These are phyloP conservation scores for Drosophila nigrodunni DNA, from an alignment of 1,140 invertebrate species.

Conservation along the genomic window DNA sequence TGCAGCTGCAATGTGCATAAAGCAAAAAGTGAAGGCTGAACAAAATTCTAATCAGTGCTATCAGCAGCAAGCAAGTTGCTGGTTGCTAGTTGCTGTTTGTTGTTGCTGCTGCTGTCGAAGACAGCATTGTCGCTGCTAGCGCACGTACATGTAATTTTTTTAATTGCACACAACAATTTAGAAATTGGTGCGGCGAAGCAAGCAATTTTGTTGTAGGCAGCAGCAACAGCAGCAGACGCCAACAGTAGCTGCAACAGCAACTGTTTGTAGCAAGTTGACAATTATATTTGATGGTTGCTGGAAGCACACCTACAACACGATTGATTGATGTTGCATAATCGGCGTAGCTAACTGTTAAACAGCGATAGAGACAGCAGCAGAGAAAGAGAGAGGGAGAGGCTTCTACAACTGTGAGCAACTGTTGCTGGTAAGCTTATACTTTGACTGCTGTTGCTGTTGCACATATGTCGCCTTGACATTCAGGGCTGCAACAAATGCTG, in stretches of 20 bases:
- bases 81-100: constrained; percentile 17
- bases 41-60: constrained; percentile 71
- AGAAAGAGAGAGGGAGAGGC: background rate
- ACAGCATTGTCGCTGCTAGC: constrained; percentile 51
- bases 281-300: constrained; percentile 37
- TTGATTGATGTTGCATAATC: constrained; percentile 40
- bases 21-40: constrained; percentile 56
- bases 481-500: constrained; percentile 55
- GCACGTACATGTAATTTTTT: constrained; percentile 79
- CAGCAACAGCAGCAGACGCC: constrained; percentile 12
- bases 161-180: constrained; percentile 71
- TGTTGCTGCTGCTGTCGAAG: constrained; percentile 23
- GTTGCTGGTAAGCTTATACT: constrained; percentile 67
- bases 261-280: constrained; percentile 26
- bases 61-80: constrained; percentile 38
- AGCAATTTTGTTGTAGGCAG: constrained; percentile 33
- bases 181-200: constrained; percentile 45
- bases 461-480: constrained; percentile 64
- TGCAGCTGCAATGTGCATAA: constrained; percentile 19
- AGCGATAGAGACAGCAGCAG: background rate
- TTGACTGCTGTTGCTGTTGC: constrained; percentile 60
- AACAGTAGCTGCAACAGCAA: constrained; percentile 13
- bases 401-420: constrained; percentile 24
- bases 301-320: constrained; percentile 50
- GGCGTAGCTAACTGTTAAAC: constrained; percentile 1